A percentile compares a stretch with the other conserved stretches of the same genome.
Evolutionary conservation across 2,797 vertebrate species (phyloP).

Genomic region (Mallotus villosus): DNA sequence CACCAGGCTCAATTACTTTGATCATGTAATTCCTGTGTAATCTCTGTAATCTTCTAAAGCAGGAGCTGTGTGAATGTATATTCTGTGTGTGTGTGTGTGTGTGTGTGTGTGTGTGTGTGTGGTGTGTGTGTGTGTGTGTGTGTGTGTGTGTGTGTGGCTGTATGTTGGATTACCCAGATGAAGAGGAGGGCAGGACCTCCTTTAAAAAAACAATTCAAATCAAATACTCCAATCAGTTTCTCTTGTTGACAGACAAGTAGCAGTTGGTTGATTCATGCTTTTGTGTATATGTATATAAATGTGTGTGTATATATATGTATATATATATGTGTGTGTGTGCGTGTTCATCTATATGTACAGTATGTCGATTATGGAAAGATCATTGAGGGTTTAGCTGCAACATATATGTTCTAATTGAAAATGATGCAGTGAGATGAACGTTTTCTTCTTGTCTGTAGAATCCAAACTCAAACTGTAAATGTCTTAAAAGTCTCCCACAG

Average conservation of each 20-base stretch:
- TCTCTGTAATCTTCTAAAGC: slow-evolving; percentile 81
- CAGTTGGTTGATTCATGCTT: background rate
- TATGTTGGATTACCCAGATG: slow-evolving; percentile 58
- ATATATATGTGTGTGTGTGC: no score
- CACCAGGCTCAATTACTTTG: slow-evolving; percentile 74
- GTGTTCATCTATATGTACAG: no score
- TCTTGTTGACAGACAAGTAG: slow-evolving; percentile 1
- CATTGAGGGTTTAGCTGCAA: no score
- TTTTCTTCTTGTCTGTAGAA: background rate
- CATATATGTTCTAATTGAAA: background rate
- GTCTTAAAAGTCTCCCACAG: no score
- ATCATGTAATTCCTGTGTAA: slow-evolving; percentile 81
- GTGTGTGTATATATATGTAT: no score
- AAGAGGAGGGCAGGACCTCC: slow-evolving; percentile 36
- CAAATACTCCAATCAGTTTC: slow-evolving; percentile 37
- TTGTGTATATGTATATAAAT: no score
- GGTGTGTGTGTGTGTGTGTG: slow-evolving; percentile 7
- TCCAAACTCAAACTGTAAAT: no score
- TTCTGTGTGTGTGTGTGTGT: slow-evolving; percentile 8
- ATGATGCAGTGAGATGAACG: background rate
- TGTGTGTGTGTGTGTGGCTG: slow-evolving; percentile 21
- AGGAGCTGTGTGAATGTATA: slow-evolving; percentile 70
- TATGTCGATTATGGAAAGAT: no score
- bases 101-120: slow-evolving; percentile 31
- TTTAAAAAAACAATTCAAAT: slow-evolving; percentile 45